phyloP scores from a whole-genome alignment of 2,888 invertebrate species.

The Cylindroiulus punctatus region DNA sequence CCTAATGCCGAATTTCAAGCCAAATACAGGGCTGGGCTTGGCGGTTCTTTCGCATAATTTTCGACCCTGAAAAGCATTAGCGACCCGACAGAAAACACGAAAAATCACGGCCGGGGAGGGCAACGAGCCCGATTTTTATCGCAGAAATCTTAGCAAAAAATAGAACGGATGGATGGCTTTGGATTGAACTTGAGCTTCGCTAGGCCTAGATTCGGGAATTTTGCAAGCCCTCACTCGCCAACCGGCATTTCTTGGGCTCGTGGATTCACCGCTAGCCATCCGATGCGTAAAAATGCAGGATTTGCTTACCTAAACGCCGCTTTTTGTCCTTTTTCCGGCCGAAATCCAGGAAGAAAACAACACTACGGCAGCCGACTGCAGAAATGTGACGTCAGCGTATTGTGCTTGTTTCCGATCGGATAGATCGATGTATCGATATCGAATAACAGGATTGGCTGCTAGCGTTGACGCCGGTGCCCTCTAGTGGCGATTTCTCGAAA shows the following conservation, averaged over 20 bases:
- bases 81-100: neutral
- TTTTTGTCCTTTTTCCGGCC: constrained; percentile 8
- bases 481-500: neutral
- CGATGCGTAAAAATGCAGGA: neutral
- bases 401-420: neutral
- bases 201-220: neutral
- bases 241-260: neutral
- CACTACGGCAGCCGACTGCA: constrained; percentile 37
- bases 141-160: neutral
- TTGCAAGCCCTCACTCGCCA: neutral
- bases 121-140: constrained; percentile 37
- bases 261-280: neutral
- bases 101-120: neutral
- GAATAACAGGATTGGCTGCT: no score
- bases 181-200: constrained; percentile 13
- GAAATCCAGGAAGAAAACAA: constrained; percentile 29
- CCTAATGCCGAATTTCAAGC: neutral
- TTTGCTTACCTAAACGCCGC: neutral
- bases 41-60: neutral
- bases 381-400: constrained; percentile 34
- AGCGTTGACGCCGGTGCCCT: neutral
- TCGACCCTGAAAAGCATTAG: neutral
- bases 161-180: constrained; percentile 29
- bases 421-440: neutral
- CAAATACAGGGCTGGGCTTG: neutral